Conservation (phyloP, 2,797 vertebrate species). For the Mus caroli region DNA sequence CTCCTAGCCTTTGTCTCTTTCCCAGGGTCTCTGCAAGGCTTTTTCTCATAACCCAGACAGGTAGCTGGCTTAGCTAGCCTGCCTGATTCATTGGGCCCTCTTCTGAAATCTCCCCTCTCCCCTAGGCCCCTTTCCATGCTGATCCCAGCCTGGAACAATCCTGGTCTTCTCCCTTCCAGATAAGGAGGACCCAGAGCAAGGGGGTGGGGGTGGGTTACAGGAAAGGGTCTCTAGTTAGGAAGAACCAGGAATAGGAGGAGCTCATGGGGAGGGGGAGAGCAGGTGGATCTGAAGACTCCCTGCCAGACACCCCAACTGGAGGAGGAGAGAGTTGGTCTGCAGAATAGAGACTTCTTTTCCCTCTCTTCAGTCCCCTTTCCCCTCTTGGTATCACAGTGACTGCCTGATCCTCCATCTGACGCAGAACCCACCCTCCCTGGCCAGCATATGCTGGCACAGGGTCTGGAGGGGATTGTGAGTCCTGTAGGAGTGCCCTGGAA, state of each 20-base stretch:
- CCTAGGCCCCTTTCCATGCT: too few species aligned
- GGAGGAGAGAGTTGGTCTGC: neutral
- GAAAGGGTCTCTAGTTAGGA: neutral
- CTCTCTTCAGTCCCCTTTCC: neutral
- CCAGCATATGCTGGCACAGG: neutral
- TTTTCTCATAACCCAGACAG: neutral
- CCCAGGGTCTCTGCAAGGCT: neutral
- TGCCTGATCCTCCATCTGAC: constrained; percentile 44
- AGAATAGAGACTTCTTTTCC: neutral
- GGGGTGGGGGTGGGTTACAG: too few species aligned
- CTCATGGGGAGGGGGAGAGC: neutral
- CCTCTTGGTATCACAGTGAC: neutral
- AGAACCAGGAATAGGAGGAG: neutral
- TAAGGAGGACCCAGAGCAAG: neutral
- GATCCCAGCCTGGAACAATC: neutral
- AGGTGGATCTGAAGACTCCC: neutral
- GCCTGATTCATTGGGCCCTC: neutral
- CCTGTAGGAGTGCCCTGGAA: constrained; percentile 22
- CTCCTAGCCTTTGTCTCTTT: neutral
- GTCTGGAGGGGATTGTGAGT: constrained; percentile 29
- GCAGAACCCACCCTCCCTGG: neutral
- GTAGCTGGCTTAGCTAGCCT: neutral
- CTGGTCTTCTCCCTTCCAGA: neutral
- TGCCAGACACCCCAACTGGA: constrained; percentile 13
- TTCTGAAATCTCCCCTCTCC: neutral